Percentiles rank a stretch among this genome's conserved stretches.
These are phyloP conservation scores for Agelas oroides DNA, from an alignment of 37 sponge, comb jelly and placozoan species.

Conservation along the genomic window DNA sequence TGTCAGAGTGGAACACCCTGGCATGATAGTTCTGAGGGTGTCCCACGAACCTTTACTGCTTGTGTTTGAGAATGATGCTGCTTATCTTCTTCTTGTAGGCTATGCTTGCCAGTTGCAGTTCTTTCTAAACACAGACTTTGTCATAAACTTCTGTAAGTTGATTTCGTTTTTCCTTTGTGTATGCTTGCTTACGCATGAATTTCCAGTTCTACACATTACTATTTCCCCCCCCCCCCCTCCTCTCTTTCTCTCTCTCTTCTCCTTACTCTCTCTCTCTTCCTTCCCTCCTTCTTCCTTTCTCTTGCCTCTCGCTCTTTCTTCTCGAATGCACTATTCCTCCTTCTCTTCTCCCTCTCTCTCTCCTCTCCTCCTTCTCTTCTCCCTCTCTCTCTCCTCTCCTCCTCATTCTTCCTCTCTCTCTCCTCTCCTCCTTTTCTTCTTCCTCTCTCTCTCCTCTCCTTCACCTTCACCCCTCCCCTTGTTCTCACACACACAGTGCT, in stretches of 20 bases:
- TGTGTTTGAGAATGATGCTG: not conserved
- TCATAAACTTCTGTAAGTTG: constrained; percentile 79
- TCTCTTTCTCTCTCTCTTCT: not conserved
- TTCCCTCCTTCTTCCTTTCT: no score
- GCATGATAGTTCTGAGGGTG: not conserved
- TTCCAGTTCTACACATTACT: not conserved
- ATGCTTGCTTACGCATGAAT: not conserved
- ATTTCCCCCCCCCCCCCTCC: not conserved
- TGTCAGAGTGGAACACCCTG: no score
- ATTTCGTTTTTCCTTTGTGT: not conserved
- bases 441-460: not conserved
- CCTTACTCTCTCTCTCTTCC: no score
- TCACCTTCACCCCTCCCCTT: not conserved
- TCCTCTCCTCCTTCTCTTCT: constrained; percentile 2
- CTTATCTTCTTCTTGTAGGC: constrained; percentile 43
- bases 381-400: not conserved
- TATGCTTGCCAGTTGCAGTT: constrained; percentile 82
- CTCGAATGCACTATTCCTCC: no score
- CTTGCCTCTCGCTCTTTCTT: no score
- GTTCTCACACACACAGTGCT: constrained; percentile 45
- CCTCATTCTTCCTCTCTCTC: not conserved
- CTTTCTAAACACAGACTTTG: constrained; percentile 80
- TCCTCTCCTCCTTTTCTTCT: not conserved
- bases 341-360: not conserved
- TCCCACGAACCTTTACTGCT: not conserved